These are phyloP conservation scores for Meloidogyne exigua DNA, from an alignment of 1,140 invertebrate genomes.

Conservation along the genomic window DNA sequence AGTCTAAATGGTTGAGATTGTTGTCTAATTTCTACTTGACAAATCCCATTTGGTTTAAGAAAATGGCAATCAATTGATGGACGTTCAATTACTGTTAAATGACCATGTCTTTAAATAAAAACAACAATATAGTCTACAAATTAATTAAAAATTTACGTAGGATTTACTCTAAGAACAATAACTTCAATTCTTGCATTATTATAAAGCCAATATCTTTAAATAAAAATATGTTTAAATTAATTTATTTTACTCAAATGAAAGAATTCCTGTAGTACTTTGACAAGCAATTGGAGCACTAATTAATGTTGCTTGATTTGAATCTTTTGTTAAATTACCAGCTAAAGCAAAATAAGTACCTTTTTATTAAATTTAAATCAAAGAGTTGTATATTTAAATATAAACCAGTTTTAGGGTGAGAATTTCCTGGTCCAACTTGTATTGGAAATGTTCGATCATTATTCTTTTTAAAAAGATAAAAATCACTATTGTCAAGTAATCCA, in stretches of 20 bases:
- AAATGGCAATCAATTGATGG: conserved; percentile 47
- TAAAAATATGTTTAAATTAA: conserved; percentile 1
- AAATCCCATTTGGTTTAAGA: conserved; percentile 39
- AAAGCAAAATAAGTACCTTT: conserved; percentile 43
- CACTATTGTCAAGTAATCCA: conserved; percentile 48
- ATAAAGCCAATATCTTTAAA: conserved; percentile 50
- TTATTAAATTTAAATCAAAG: background rate
- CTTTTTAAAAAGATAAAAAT: conserved; percentile 51
- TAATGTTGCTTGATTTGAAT: conserved; percentile 43
- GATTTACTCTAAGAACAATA: conserved; percentile 44
- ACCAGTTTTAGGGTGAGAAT: conserved; percentile 39
- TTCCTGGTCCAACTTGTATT: conserved; percentile 44
- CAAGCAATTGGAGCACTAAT: conserved; percentile 50
- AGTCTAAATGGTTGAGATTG: conserved; percentile 45
- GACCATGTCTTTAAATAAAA: conserved; percentile 25
- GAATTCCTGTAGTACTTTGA: conserved; percentile 42
- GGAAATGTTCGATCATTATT: conserved; percentile 47
- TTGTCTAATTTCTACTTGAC: conserved; percentile 41
- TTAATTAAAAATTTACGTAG: background rate
- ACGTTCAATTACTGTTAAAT: conserved; percentile 46
- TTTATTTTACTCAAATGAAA: conserved; percentile 50
- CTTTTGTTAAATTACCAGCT: conserved; percentile 47
- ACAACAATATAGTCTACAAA: too few species aligned
- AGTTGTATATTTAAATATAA: conserved; percentile 4
- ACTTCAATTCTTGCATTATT: conserved; percentile 49